Evolutionary conservation across 2,888 invertebrate genomes (phyloP), one percentile per base, ranked within the genome.

Genomic region (Dynastes tityus): DNA sequence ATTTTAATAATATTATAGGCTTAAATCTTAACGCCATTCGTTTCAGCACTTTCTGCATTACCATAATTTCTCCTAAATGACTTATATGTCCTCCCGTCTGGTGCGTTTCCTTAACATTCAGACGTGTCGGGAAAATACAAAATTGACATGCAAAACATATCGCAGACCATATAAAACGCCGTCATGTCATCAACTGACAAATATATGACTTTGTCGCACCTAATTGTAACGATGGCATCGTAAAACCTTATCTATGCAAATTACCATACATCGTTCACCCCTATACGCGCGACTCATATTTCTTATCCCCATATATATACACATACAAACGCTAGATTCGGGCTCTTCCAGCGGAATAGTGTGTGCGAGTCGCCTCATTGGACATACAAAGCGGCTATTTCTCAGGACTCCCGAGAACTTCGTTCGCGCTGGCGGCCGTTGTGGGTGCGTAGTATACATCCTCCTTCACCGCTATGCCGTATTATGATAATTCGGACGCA

Each of bases 401-500:
- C 68, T 49, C 51, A 32, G 63, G 32, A 63, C 63, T 63, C 29
- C 29, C 32, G 32, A 29, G 63, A 29, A 63, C 63, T 29, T 29
- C 63, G 29, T 63, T 32, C 63, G 32, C 55, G 55, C 55, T 11
- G 45, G 45, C n/a, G 9, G 55, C 55, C n/a, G n/a, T 22, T 58
- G n/a, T 22, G 55, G 27, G 55, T 5, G 55, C 55, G 55, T 58
- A 58, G 55, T 58, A 16, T 58, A 53, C 16, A 58, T 58, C 55
- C 55, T 58, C 49, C 49, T 51, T 22, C 49, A 51, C 49, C 51
- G 22, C 68, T 45, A 45, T 74, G 68, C 76, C 81, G 86, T 86
- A 86, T 88, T 87, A 87, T 88, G 87, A 87, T 88, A 87, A 88
- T 88, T 86, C 84, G 86, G 85, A 86, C 86, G 87, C 87, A 86